Evolutionary conservation across 2,888 invertebrate species (phyloP).

Genomic region (Pachycephus smyrnensis): DNA sequence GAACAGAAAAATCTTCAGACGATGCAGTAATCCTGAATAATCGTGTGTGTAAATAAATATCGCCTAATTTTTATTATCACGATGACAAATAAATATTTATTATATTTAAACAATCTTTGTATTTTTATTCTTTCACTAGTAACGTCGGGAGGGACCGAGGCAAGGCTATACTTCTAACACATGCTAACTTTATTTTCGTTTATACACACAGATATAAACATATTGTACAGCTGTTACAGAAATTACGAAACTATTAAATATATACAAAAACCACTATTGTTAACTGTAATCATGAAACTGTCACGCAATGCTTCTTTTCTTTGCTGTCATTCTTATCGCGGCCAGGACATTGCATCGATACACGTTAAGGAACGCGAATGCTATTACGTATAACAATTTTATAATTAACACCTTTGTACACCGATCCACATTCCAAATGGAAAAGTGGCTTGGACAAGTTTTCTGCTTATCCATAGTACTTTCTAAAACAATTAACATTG

Average conservation of each 20-base stretch:
- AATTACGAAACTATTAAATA: slow-evolving; percentile 23
- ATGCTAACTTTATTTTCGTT: slow-evolving; percentile 17
- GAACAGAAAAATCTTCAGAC: too few species aligned
- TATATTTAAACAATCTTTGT: background rate
- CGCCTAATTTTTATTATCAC: too few species aligned
- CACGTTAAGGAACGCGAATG: background rate
- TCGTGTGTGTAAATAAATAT: too few species aligned
- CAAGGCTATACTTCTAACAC: background rate
- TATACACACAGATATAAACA: slow-evolving; percentile 24
- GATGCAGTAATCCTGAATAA: too few species aligned
- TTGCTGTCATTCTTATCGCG: background rate
- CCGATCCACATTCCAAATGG: background rate
- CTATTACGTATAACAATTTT: background rate
- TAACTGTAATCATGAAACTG: slow-evolving; percentile 6
- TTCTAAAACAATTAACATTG: background rate
- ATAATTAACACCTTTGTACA: background rate
- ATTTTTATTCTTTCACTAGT: background rate
- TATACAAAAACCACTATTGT: slow-evolving; percentile 23
- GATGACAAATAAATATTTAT: background rate
- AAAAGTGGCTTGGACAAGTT: background rate
- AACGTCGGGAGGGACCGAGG: background rate
- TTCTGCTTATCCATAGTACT: background rate
- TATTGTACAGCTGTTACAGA: slow-evolving; percentile 20
- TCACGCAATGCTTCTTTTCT: background rate
- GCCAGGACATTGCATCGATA: background rate